phyloP scores from a whole-genome alignment of 92 coral and sea anemone genomes.

The Porites rus region DNA sequence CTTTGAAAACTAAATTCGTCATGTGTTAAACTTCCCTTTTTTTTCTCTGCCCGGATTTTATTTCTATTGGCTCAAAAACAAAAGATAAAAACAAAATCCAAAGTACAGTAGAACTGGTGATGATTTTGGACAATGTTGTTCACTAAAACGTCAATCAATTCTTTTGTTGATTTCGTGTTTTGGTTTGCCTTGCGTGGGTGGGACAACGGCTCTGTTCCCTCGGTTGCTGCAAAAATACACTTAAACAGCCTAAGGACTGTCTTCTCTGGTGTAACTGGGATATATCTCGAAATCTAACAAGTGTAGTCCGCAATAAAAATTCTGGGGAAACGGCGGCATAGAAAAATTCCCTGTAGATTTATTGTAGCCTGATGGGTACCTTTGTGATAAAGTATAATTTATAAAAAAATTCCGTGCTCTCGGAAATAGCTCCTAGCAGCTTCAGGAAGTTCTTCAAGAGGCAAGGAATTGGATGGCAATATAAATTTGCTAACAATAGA shows the following conservation, averaged over 20 bases:
- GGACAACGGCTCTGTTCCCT: background rate
- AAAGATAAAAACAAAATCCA: background rate
- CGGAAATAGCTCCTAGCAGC: conserved; percentile 22
- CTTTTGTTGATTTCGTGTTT: background rate
- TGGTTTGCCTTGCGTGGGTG: background rate
- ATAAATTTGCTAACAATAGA: background rate
- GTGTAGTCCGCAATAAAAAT: background rate
- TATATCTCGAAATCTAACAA: background rate
- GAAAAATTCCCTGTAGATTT: background rate
- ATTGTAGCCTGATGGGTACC: background rate
- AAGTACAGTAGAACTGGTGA: background rate
- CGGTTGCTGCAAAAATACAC: background rate
- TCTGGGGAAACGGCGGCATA: background rate
- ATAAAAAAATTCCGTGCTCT: conserved; percentile 6
- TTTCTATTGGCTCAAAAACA: background rate
- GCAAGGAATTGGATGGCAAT: background rate
- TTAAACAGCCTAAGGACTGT: background rate
- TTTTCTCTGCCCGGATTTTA: too few species aligned
- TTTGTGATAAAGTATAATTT: background rate
- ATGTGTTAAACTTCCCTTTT: too few species aligned
- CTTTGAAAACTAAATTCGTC: too few species aligned
- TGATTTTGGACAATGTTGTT: background rate
- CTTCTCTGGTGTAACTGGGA: background rate
- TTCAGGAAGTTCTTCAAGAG: background rate
- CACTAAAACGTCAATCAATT: background rate